phyloP scores from a whole-genome alignment of 2,888 invertebrate genomes.

The Melipona bicolor region DNA sequence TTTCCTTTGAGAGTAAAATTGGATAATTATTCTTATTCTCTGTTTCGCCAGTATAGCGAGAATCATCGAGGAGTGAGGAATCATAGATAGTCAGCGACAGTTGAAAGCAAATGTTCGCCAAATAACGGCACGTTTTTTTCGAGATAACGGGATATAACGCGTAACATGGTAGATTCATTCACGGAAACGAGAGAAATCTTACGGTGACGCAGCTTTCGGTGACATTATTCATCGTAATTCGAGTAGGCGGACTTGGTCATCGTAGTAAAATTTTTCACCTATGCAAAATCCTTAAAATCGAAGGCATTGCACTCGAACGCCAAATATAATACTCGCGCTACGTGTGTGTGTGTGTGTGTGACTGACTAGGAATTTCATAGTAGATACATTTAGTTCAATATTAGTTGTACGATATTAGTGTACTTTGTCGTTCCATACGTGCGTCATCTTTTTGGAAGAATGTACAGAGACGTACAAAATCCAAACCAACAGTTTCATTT shows the following conservation, averaged over 20 bases:
- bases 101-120: conserved; percentile 11
- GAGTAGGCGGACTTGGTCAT: conserved; percentile 53
- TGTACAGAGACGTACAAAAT: background rate
- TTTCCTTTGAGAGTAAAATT: too few relatives aligned
- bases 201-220: conserved; percentile 52
- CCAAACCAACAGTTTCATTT: too few relatives aligned
- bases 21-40: too few relatives aligned
- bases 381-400: background rate
- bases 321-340: too few relatives aligned
- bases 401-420: background rate
- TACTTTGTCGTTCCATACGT: background rate
- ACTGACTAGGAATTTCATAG: background rate
- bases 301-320: background rate
- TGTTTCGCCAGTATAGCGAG: background rate
- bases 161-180: conserved; percentile 21
- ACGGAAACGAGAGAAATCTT: conserved; percentile 35
- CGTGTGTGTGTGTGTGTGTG: background rate
- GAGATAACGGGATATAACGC: background rate
- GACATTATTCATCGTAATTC: conserved; percentile 49
- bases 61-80: background rate
- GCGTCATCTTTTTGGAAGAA: background rate
- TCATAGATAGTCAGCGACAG: background rate
- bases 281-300: conserved; percentile 6
- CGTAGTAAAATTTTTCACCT: conserved; percentile 34
- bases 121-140: conserved; percentile 32